Conservation (phyloP, 2,113 vertebrate genomes). For the Vombatus ursinus region DNA sequence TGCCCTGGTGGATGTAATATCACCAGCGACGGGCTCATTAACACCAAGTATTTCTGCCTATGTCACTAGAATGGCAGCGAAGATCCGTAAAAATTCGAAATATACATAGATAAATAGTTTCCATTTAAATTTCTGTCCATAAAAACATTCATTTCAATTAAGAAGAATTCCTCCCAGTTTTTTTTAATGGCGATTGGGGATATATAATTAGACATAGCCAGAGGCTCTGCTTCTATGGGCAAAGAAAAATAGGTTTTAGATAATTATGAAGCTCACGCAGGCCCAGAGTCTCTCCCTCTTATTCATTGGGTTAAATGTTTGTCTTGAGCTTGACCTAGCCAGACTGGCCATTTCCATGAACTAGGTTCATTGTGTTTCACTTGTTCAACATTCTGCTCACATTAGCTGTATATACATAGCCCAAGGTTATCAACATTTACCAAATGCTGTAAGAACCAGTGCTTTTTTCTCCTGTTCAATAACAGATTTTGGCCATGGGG, state of each 20-base stretch:
- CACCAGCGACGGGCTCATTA: neutral
- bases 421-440: neutral
- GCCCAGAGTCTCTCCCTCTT: neutral
- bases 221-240: neutral
- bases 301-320: neutral
- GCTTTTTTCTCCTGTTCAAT: neutral
- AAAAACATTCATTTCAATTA: neutral
- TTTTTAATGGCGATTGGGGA: neutral
- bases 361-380: neutral
- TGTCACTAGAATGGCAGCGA: neutral
- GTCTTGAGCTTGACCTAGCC: neutral
- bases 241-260: constrained; percentile 23
- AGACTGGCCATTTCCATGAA: neutral
- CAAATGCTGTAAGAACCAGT: neutral
- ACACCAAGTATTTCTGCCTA: neutral
- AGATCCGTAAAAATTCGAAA: neutral
- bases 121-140: neutral
- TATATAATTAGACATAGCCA: neutral
- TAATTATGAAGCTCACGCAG: neutral
- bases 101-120: neutral
- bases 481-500: neutral
- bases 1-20: neutral
- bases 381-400: neutral
- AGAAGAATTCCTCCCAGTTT: neutral
- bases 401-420: neutral